Percentiles rank a stretch among this genome's conserved stretches.
These are phyloP conservation scores for Armadillidium nasatum DNA, from an alignment of 1,140 invertebrate species.

Conservation along the genomic window DNA sequence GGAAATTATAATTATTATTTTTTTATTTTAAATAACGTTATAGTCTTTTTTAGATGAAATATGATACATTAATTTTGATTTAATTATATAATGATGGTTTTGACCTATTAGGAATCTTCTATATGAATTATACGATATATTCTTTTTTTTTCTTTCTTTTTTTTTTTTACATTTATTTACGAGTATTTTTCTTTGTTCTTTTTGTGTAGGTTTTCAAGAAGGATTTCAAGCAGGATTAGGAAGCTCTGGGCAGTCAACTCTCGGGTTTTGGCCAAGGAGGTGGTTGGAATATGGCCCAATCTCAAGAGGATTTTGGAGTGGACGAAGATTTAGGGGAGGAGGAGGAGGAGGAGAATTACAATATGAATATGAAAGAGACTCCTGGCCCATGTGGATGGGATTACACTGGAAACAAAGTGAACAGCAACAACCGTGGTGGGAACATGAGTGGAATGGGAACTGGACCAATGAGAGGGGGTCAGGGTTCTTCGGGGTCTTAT, in stretches of 20 bases:
- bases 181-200: too few relatives aligned
- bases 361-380: not conserved
- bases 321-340: not conserved
- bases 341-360: not conserved
- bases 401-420: not conserved
- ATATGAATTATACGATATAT: too few relatives aligned
- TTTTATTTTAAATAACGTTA: too few relatives aligned
- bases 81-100: too few relatives aligned
- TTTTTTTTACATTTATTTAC: too few relatives aligned
- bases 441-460: too few relatives aligned
- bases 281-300: not conserved
- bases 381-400: not conserved
- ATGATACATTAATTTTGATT: too few relatives aligned
- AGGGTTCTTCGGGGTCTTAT: not conserved
- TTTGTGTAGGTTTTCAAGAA: slow-evolving; percentile 3
- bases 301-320: not conserved
- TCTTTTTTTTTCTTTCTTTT: too few relatives aligned
- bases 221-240: not conserved
- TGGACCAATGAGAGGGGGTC: too few relatives aligned
- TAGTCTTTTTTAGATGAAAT: too few relatives aligned
- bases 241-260: not conserved
- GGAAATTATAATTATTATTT: too few relatives aligned
- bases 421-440: not conserved
- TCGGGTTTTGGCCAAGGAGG: slow-evolving; percentile 4
- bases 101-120: too few relatives aligned